Base-by-base conservation (phyloP, 2,888 invertebrate species). In the Ochropacha duplaris region DNA sequence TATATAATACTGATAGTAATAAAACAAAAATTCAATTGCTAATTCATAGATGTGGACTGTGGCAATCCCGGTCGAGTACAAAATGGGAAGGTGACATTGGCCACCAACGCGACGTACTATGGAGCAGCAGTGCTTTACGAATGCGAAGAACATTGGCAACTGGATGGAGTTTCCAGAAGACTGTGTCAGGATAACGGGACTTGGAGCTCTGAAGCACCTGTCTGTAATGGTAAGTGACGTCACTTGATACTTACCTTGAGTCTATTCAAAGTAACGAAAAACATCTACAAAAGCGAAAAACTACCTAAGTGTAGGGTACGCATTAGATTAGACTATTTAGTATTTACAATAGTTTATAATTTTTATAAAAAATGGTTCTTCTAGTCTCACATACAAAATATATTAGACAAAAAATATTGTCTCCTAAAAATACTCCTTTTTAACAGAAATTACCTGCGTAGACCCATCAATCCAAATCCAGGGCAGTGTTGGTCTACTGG, bases 101-200 rank as follows among this genome's bases (percentile, higher is more conserved):
- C 97, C 0, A 97, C 97, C 0, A 98, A 98, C 81, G 97, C 95
- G 0, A 98, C 98, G 0, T 97, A 97, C 81, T 97, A 98, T 74
- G 98, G 98, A 0, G 96, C 97, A 0, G 95, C 96, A 1, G 97
- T 95, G 0, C 91, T 97, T 8, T 98, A 98, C 79, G 96, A 97
- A 70, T 98, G 98, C 77, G 94, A 96, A 58, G 93, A 94, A 2
- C 96, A 97, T 78, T 98, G 95, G 87, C 95, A 96, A 78, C 88
- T 98, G 12, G 96, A 96, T 67, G 98, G 98, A 0, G 96, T 97
- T 3, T 96, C 97, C 2, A 93, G 98, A 56, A 90, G 98, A 60
- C 86, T 97, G 55, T 98, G 98, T 77, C 94, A 97, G 56, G 98
- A 98, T 77, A 96, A 98, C 78, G 97, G 96, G 54, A 97, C 97